Evolutionary conservation across 2,888 invertebrate genomes (phyloP).

Genomic region (Cosmia pyralina): DNA sequence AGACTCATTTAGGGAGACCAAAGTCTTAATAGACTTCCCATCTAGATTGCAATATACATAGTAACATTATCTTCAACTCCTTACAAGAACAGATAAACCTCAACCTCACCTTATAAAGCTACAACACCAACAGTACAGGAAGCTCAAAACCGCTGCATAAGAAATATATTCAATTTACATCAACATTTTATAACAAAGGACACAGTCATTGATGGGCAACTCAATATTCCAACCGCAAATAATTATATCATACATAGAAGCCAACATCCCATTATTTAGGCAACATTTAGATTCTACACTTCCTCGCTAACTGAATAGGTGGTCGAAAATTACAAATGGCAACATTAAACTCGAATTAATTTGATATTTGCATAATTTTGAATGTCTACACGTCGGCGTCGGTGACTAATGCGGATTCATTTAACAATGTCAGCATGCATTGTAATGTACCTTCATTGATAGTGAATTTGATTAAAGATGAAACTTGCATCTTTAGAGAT

Average conservation of each 20-base stretch:
- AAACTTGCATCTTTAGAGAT: slow-evolving; percentile 3
- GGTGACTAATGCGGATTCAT: slow-evolving; percentile 42
- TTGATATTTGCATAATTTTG: slow-evolving; percentile 63
- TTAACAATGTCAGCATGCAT: slow-evolving; percentile 36
- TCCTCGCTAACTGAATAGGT: slow-evolving; percentile 54
- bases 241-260: slow-evolving; percentile 52
- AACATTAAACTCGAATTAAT: slow-evolving; percentile 57
- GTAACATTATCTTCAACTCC: slow-evolving; percentile 31
- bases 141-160: slow-evolving; percentile 36
- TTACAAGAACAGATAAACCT: slow-evolving; percentile 43
- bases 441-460: slow-evolving; percentile 23
- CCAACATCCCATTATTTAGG: slow-evolving; percentile 52
- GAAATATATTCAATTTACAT: slow-evolving; percentile 51
- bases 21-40: slow-evolving; percentile 10
- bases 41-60: slow-evolving; percentile 27
- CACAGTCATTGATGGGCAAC: slow-evolving; percentile 45
- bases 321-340: slow-evolving; percentile 53
- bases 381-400: slow-evolving; percentile 28
- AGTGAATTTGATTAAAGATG: background rate
- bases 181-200: slow-evolving; percentile 51
- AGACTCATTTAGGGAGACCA: slow-evolving; percentile 7
- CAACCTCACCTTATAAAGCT: slow-evolving; percentile 37
- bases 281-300: slow-evolving; percentile 63
- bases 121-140: slow-evolving; percentile 50
- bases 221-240: slow-evolving; percentile 59